Conservation (phyloP, 2,888 invertebrate species). For the Dendrolimus pini region DNA sequence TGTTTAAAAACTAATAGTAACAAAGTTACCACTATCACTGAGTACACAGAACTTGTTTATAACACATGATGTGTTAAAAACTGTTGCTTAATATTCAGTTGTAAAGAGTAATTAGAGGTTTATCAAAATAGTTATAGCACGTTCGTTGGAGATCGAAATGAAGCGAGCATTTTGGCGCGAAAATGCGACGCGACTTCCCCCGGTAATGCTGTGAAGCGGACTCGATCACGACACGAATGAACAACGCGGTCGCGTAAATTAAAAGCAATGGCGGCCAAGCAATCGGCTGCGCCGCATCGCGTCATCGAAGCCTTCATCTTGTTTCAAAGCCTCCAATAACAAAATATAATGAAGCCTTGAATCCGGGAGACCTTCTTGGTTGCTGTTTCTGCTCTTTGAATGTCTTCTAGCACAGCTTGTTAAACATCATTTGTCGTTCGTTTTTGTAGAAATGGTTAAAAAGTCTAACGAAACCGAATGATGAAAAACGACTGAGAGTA, state of each 20-base stretch:
- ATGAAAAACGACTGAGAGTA: no score
- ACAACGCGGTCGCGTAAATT: neutral
- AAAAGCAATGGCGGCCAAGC: neutral
- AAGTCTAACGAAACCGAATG: no score
- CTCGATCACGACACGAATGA: constrained; percentile 15
- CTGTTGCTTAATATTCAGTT: constrained; percentile 37
- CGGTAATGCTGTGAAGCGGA: constrained; percentile 36
- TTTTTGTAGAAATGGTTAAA: no score
- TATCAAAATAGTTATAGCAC: constrained; percentile 13
- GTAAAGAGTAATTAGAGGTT: constrained; percentile 38
- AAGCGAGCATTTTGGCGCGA: constrained; percentile 42
- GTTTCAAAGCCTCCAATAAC: neutral
- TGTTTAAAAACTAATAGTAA: constrained; percentile 24
- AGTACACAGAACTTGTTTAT: constrained; percentile 29
- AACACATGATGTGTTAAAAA: constrained; percentile 37
- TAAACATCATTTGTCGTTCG: no score
- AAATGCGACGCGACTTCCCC: constrained; percentile 31
- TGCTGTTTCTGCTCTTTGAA: no score
- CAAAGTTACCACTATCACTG: constrained; percentile 21
- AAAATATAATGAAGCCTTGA: no score
- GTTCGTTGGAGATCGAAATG: constrained; percentile 29
- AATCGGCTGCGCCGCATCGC: neutral
- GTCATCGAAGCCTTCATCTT: neutral
- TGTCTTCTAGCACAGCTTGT: no score
- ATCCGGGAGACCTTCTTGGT: neutral